Evolutionary conservation across 2,888 invertebrate genomes (phyloP), one percentile per base, ranked within the genome.

Genomic region (Molanna angustata): DNA sequence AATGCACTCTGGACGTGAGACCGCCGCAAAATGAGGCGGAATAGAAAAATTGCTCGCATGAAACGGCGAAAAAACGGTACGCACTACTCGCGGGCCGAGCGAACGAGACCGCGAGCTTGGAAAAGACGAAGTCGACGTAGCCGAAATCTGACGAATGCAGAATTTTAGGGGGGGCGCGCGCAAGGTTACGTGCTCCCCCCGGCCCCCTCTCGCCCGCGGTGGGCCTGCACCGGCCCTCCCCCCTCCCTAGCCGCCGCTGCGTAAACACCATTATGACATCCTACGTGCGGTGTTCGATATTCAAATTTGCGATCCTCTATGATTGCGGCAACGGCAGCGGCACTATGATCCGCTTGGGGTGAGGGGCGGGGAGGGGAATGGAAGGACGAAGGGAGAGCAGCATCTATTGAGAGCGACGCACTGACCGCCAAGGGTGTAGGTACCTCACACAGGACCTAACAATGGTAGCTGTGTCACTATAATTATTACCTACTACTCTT

Each of bases 121-220:
- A 47, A 54, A 54, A 50, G 54, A 46, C 52, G 52, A 47, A 45
- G 52, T 47, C 57, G 54, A 47, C 48, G 54, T 45, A 54, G 59
- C 59, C 56, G 54, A 57, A 59, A 59, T 57, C 59, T 52, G 56
- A 57, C 56, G 59, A 56, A 54, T 56, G 59, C 59, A 58, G 53
- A 58, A 56, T 54, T 55, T 49, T 44, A 49, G 55, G 46, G 52
- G 55, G 51, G 57, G 54, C 20, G 51, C 45, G 42, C 40, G 49
- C 52, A 54, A 52, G 54, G 51, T 54, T 51, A 49, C 40, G 37
- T 39, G 27, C 37, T 40, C 54, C 49, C 49, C 45, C 48, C 52
- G 7, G 39, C 27, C 54, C 33, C 48, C 48, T 22, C 39, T 49
- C 42, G 40, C 51, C 46, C 46, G 45, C 47, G 27, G 27, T 37